A percentile compares a stretch with the other conserved stretches of the same genome.
These are phyloP conservation scores for Apteryx mantelli DNA, from an alignment of 2,113 vertebrate species.

Conservation along the genomic window DNA sequence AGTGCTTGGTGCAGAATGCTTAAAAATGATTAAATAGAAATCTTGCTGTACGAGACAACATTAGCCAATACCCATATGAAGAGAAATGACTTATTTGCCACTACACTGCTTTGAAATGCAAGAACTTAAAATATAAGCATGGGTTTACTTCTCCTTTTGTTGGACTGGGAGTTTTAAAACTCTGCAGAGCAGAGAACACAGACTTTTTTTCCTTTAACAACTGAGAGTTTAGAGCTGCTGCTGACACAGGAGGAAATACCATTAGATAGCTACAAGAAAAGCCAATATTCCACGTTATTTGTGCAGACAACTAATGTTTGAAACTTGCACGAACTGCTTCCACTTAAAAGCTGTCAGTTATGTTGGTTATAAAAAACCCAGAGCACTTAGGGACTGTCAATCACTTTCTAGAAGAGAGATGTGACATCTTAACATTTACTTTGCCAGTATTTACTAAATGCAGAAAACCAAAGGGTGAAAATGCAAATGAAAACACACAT, in stretches of 20 bases:
- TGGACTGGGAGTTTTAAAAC: constrained; percentile 18
- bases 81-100: background rate
- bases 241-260: constrained; percentile 56
- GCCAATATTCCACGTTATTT: constrained; percentile 52
- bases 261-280: constrained; percentile 65
- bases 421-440: constrained; percentile 71
- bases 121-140: background rate
- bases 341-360: constrained; percentile 75
- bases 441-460: constrained; percentile 66
- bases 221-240: constrained; percentile 11
- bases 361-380: constrained; percentile 64
- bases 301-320: constrained; percentile 61
- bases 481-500: constrained; percentile 57
- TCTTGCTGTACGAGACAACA: background rate
- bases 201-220: background rate
- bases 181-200: constrained; percentile 6
- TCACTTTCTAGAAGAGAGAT: constrained; percentile 65
- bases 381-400: constrained; percentile 74
- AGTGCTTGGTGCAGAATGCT: background rate
- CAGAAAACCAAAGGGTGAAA: constrained; percentile 56
- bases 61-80: background rate
- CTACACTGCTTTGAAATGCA: constrained; percentile 23
- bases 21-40: background rate
- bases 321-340: constrained; percentile 53
- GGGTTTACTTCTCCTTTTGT: constrained; percentile 45